Evolutionary conservation across 1,140 invertebrate species (phyloP).

Genomic region (Ceratoteleas bidentatus): DNA sequence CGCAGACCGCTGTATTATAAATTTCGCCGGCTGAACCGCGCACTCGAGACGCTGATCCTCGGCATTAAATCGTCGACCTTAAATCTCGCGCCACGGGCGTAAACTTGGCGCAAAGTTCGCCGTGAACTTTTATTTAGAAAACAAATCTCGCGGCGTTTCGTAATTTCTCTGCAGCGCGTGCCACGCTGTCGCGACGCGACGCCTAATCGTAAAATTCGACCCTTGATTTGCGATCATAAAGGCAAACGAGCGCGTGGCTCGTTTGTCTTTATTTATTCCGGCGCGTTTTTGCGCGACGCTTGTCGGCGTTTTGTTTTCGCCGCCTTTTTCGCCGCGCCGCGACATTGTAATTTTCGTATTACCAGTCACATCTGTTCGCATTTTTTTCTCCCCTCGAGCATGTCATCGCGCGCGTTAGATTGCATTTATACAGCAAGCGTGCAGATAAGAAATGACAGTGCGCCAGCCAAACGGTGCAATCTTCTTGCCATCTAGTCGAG

Average conservation of each 20-base stretch:
- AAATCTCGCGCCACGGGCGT: constrained; percentile 48
- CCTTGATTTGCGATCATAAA: constrained; percentile 54
- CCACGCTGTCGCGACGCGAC: constrained; percentile 28
- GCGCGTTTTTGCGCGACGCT: neutral
- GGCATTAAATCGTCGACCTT: constrained; percentile 49
- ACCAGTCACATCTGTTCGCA: constrained; percentile 63
- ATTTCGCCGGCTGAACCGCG: constrained; percentile 32
- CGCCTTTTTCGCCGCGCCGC: constrained; percentile 22
- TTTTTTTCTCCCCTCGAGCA: constrained; percentile 50
- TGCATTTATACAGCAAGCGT: constrained; percentile 75
- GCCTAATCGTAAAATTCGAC: constrained; percentile 56
- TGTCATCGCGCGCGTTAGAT: constrained; percentile 66
- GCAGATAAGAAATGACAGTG: constrained; percentile 76
- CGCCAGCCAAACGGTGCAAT: constrained; percentile 69
- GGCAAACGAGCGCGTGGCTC: constrained; percentile 33
- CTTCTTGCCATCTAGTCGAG: constrained; percentile 70
- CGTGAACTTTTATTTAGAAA: constrained; percentile 56
- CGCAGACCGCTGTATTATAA: constrained; percentile 37
- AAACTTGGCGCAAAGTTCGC: constrained; percentile 53
- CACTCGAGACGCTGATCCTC: constrained; percentile 45
- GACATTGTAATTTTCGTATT: constrained; percentile 64
- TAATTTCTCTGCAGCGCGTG: constrained; percentile 39
- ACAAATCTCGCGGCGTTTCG: constrained; percentile 47
- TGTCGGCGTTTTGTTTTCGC: constrained; percentile 9
- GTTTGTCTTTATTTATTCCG: constrained; percentile 29